These are phyloP conservation scores for Cheilosia vernalis DNA, from an alignment of 2,888 invertebrate species.

Conservation along the genomic window DNA sequence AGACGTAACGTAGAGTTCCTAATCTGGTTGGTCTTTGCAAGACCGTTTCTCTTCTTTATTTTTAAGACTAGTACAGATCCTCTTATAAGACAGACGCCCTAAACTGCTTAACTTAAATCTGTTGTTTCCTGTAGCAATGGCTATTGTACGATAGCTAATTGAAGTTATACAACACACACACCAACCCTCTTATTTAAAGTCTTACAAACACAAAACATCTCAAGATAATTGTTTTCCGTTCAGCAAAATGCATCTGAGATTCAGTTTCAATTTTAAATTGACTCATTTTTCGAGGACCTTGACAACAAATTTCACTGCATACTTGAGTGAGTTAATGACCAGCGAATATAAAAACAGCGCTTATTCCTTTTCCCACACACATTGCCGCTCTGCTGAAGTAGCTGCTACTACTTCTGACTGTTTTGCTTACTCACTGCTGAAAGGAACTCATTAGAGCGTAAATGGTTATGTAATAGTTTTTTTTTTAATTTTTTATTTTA, in stretches of 20 bases:
- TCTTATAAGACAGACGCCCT: too few species aligned
- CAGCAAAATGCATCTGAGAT: background rate
- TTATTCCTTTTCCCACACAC: constrained; percentile 61
- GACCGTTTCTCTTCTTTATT: too few species aligned
- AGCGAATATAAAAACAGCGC: constrained; percentile 13
- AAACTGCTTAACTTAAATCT: too few species aligned
- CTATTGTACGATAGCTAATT: too few species aligned
- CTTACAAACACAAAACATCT: too few species aligned
- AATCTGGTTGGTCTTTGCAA: too few species aligned
- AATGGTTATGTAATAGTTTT: constrained; percentile 62
- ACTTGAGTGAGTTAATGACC: constrained; percentile 56
- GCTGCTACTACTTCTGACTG: constrained; percentile 43
- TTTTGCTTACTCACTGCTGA: constrained; percentile 59
- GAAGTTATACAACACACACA: too few species aligned
- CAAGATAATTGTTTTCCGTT: background rate
- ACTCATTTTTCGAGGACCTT: constrained; percentile 46
- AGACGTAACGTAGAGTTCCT: too few species aligned
- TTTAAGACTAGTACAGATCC: too few species aligned
- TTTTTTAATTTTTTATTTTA: constrained; percentile 20
- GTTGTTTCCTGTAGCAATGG: too few species aligned
- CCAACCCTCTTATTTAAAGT: too few species aligned
- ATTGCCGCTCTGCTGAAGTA: constrained; percentile 27
- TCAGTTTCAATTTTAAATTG: constrained; percentile 17
- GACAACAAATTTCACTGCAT: constrained; percentile 54
- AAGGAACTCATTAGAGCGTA: constrained; percentile 75